Evolutionary conservation across 2,113 vertebrate species (phyloP), one percentile per base, ranked within the genome.

Genomic region (Lophotis ruficrista): DNA sequence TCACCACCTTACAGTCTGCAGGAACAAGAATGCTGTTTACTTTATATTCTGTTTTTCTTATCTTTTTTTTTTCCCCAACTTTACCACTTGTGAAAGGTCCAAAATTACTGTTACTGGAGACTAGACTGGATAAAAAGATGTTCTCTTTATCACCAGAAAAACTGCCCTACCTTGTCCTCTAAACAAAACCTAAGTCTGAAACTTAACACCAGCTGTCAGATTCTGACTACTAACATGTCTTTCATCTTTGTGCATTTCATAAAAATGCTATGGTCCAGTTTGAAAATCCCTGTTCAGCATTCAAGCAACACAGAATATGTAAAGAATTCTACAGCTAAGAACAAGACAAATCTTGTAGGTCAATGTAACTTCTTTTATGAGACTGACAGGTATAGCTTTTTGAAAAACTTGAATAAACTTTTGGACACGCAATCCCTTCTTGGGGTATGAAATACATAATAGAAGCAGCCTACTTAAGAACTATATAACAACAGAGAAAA

Each of bases 381-480:
- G 48, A 78, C 56, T 2, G 7, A 75, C 27, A 58, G 16, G 30
- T 72, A 86, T 14, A 53, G 54, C 27, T 76, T 78, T 78, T 56
- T 48, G 2, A 71, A 93, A 78, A 71, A 51, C 25, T 19, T 84
- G 41, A 90, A 66, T 64, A 70, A 79, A 30, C n/a, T 87, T 91
- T 91, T 16, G 25, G 73, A 70, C 27, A 62, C 18, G 4, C 13
- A 78, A 75, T 68, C 21, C 7, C 37, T 94, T 89, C 56, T 85
- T 82, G 23, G 21, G 12, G 8, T 38, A 64, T 60, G 48, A 85
- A 91, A 85, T 41, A 76, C 8, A 33, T 41, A 82, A 82, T 6
- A 90, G 87, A 82, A 94, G 23, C 57, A 87, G 53, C 27, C 75
- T 85, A 68, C 51, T 87, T 94, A 60, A 87, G 68, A 81, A 68